Conservation (phyloP, 2,888 invertebrate species). For the Adelognathus sp. region DNA sequence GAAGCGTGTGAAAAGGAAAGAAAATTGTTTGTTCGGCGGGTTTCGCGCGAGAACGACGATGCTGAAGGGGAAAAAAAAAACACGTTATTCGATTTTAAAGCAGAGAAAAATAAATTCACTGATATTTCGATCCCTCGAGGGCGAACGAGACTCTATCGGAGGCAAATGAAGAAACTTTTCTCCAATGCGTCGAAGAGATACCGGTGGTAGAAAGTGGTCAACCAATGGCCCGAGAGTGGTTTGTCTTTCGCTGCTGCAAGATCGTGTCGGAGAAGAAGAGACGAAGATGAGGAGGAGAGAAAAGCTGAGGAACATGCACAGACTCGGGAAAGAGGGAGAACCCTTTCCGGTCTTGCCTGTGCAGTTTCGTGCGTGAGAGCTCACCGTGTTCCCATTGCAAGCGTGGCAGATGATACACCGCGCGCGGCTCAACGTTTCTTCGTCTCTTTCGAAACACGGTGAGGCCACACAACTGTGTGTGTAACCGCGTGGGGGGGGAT, state of each 20-base stretch:
- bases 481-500: slow-evolving; percentile 18
- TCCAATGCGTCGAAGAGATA: slow-evolving; percentile 60
- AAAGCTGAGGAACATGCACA: slow-evolving; percentile 19
- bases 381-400: slow-evolving; percentile 55
- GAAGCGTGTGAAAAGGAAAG: too few species aligned
- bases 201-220: slow-evolving; percentile 78
- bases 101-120: background rate
- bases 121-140: background rate
- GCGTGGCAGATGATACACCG: slow-evolving; percentile 44
- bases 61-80: slow-evolving; percentile 11
- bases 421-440: slow-evolving; percentile 21
- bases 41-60: too few species aligned
- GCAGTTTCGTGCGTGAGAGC: slow-evolving; percentile 53
- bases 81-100: too few species aligned
- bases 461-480: slow-evolving; percentile 9
- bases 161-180: slow-evolving; percentile 65
- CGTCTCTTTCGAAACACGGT: slow-evolving; percentile 34
- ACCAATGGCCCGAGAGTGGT: slow-evolving; percentile 75
- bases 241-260: slow-evolving; percentile 57
- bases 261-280: slow-evolving; percentile 40
- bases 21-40: too few species aligned
- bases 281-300: background rate
- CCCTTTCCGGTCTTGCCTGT: slow-evolving; percentile 19
- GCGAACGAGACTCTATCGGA: slow-evolving; percentile 3
- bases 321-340: background rate